Evolutionary conservation across 2,797 vertebrate species (phyloP), one percentile per base, ranked within the genome.

Genomic region (Mycteria americana): DNA sequence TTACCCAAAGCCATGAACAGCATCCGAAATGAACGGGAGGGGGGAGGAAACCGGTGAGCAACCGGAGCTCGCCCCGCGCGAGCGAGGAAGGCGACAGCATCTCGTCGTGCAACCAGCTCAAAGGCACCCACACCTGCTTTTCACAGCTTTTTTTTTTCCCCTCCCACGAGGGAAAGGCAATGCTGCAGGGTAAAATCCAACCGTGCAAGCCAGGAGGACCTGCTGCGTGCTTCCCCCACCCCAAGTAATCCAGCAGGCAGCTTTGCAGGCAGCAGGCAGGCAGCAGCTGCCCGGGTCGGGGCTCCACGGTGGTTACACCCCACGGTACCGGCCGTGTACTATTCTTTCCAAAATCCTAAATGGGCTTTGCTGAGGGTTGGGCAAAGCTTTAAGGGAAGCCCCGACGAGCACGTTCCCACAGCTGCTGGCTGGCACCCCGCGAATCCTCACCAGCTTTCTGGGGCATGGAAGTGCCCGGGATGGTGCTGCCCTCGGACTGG

Each of bases 321-420:
- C 8, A 12, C 1, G 2, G 33, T n/a, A 67, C 27, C 51, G 43
- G 15, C 41, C 11, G 3, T 6, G 11, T 25, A 27, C 37, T 14
- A 2, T 9, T 45, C 51, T 22, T 35, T 7, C 41, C 33, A 48
- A 82, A 63, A 85, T 33, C 74, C 60, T 6, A 17, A 35, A 17
- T 1, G 11, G 56, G 65, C 51, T 67, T 35, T 35, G n/a, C n/a
- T 48, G n/a, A 64, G 48, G 48, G 28, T 2, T 80, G 19, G 35
- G 25, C 9, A 45, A 57, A n/a, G 24, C 35, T 56, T 74, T 28
- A 37, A 37, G 25, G 46, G 64, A 30, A 79, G 54, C 19, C 13
- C 9, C 0, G 0, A 25, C 0, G 7, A 75, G 43, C 33, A 57
- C 3, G 0, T 24, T 53, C 9, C 45, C 43, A 18, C 1, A 9